These are phyloP conservation scores for Drosophila glabriapex DNA, from an alignment of 2,888 invertebrate genomes.

Conservation along the genomic window DNA sequence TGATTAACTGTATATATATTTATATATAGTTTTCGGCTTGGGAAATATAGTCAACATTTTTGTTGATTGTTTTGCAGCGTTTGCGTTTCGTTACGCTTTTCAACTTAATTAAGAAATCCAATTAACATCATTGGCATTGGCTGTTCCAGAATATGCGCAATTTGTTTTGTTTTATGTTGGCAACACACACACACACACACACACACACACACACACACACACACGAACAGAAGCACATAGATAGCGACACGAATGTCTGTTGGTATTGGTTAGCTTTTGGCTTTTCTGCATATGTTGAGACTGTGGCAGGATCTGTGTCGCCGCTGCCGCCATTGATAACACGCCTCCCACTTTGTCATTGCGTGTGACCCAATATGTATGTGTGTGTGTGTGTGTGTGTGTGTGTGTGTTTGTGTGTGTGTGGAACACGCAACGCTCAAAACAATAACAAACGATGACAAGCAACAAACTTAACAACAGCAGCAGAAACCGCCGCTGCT, in stretches of 20 bases:
- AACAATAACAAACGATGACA: slow-evolving; percentile 72
- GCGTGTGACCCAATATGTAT: slow-evolving; percentile 33
- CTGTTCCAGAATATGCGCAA: slow-evolving; percentile 75
- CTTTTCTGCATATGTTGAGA: slow-evolving; percentile 40
- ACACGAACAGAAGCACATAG: neutral
- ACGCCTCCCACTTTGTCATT: slow-evolving; percentile 41
- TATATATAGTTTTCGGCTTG: slow-evolving; percentile 2
- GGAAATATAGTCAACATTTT: slow-evolving; percentile 10
- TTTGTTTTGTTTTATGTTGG: slow-evolving; percentile 67
- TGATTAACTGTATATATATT: neutral
- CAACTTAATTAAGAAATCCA: slow-evolving; percentile 80
- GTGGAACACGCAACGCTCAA: slow-evolving; percentile 63
- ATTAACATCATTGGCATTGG: slow-evolving; percentile 78
- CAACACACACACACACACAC: slow-evolving; percentile 24
- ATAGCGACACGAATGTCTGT: neutral
- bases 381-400: slow-evolving; percentile 3
- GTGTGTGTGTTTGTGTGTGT: slow-evolving; percentile 15
- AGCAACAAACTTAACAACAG: slow-evolving; percentile 51
- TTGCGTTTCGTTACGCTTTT: slow-evolving; percentile 47
- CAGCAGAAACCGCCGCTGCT: slow-evolving; percentile 35
- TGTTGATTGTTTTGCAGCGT: slow-evolving; percentile 10
- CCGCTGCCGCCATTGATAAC: slow-evolving; percentile 54
- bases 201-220: slow-evolving; percentile 23
- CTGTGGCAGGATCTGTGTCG: slow-evolving; percentile 61
- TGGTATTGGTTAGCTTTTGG: slow-evolving; percentile 26